Evolutionary conservation across 2,888 invertebrate species (phyloP).

Genomic region (Tribolium freemani): DNA sequence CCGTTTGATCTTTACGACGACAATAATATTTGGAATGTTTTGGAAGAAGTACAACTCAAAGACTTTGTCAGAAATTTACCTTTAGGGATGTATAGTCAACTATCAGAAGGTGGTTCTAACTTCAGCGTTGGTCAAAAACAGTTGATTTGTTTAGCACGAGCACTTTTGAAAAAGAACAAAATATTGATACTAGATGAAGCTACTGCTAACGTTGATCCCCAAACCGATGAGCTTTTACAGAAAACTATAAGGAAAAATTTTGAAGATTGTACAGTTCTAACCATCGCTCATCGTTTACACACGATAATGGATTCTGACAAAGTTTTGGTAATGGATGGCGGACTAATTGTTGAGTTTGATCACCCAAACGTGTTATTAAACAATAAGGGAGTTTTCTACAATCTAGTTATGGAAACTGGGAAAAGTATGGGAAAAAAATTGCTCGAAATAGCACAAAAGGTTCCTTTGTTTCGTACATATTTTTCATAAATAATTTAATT

Average conservation of each 20-base stretch:
- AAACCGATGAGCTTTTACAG: conserved; percentile 81
- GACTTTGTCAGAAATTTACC: conserved; percentile 72
- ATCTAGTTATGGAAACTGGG: conserved; percentile 9
- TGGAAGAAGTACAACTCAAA: conserved; percentile 85
- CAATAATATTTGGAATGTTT: conserved; percentile 81
- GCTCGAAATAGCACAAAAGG: conserved; percentile 8
- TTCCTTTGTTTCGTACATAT: background rate
- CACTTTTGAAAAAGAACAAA: conserved; percentile 64
- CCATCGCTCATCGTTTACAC: conserved; percentile 84
- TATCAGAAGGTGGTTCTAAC: conserved; percentile 75
- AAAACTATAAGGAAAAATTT: conserved; percentile 80
- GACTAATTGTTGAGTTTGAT: conserved; percentile 79
- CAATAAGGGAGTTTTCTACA: conserved; percentile 58
- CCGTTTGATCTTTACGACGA: conserved; percentile 85
- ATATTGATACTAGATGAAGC: conserved; percentile 72
- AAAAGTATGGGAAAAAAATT: conserved; percentile 44
- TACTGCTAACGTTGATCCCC: conserved; percentile 82
- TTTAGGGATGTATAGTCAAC: conserved; percentile 75
- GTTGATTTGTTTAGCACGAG: conserved; percentile 76
- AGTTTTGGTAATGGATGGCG: conserved; percentile 83
- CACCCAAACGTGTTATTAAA: conserved; percentile 77
- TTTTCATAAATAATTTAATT: background rate
- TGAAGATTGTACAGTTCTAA: conserved; percentile 80
- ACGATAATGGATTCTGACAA: conserved; percentile 87
- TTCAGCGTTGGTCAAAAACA: conserved; percentile 70